These are phyloP conservation scores for Ambastaia sidthimunki DNA, from an alignment of 2,797 vertebrate species.

Conservation along the genomic window DNA sequence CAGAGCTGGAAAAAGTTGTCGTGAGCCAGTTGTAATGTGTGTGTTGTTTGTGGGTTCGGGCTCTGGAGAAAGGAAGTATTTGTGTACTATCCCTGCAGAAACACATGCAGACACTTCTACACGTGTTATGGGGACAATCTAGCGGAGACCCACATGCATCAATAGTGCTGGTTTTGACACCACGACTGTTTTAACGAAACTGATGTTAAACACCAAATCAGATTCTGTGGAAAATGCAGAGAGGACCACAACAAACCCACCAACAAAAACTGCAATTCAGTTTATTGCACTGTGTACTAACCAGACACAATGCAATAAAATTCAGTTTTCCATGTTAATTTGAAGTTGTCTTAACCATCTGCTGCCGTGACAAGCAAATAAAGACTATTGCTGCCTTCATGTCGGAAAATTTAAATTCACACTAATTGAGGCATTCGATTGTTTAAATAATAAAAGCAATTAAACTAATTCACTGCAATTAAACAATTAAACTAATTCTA, in stretches of 20 bases:
- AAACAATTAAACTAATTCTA: no score
- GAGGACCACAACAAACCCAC: neutral
- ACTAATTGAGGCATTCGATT: neutral
- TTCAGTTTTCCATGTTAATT: neutral
- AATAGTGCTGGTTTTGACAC: neutral
- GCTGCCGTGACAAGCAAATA: neutral
- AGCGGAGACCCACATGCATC: neutral
- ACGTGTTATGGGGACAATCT: slow-evolving; percentile 1
- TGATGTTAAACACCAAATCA: neutral
- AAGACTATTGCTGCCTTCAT: slow-evolving; percentile 3
- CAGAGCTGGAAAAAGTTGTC: slow-evolving; percentile 23
- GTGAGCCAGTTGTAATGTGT: slow-evolving; percentile 35
- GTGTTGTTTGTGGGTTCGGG: neutral
- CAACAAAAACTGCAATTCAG: neutral
- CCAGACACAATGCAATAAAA: neutral
- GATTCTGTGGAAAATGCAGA: neutral
- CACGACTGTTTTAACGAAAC: neutral
- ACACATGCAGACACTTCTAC: neutral
- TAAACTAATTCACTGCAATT: neutral
- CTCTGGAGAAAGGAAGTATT: slow-evolving; percentile 22
- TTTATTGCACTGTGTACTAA: neutral
- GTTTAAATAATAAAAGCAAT: neutral
- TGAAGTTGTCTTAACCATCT: neutral
- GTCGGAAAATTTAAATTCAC: neutral
- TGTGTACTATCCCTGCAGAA: neutral